Percentiles rank a stretch among this genome's conserved stretches.
Conservation (phyloP, 2,888 invertebrate genomes). For the Chaetogeoica ovagalla region DNA sequence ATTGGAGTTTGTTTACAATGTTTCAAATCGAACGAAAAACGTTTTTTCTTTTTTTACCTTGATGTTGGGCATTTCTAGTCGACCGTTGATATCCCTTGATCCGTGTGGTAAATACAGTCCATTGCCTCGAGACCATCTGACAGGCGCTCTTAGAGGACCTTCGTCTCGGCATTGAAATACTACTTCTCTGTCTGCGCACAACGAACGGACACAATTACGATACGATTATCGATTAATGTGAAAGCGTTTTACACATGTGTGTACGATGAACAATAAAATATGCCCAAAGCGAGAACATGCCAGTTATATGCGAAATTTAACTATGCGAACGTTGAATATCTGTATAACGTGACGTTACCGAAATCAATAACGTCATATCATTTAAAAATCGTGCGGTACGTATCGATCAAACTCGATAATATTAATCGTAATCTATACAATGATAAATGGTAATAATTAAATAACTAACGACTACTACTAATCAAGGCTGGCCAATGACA, state of each 20-base stretch:
- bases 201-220: neutral
- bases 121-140: slow-evolving; percentile 75
- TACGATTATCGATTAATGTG: neutral
- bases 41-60: slow-evolving; percentile 62
- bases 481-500: too few species aligned
- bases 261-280: too few species aligned
- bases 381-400: too few species aligned
- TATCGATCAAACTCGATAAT: too few species aligned
- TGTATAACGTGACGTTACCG: too few species aligned
- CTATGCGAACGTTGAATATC: too few species aligned
- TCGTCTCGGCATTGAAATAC: slow-evolving; percentile 92
- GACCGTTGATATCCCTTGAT: slow-evolving; percentile 74
- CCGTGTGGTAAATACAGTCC: slow-evolving; percentile 74
- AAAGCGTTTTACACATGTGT: neutral
- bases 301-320: too few species aligned
- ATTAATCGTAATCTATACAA: neutral
- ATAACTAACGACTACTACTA: neutral
- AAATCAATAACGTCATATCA: too few species aligned
- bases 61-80: slow-evolving; percentile 83
- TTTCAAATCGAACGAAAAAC: neutral
- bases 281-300: slow-evolving; percentile 29
- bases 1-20: neutral
- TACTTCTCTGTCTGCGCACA: slow-evolving; percentile 77
- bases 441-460: neutral
- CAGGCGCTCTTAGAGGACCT: slow-evolving; percentile 74